Evolutionary conservation across 2,888 invertebrate genomes (phyloP).

Genomic region (Harpagoxenus sublaevis): DNA sequence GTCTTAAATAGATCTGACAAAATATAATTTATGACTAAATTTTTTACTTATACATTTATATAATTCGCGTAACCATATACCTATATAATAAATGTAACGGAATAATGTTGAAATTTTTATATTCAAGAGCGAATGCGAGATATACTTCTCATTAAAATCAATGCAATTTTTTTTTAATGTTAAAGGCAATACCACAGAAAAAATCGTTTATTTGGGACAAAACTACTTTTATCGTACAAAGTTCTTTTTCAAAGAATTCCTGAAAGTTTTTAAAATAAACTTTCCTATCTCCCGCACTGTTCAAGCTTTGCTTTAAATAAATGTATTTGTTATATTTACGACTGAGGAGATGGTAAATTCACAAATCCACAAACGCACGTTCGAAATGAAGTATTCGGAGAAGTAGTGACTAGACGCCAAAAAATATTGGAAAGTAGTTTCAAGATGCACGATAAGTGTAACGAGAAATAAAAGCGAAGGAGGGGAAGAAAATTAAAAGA

Average conservation of each 20-base stretch:
- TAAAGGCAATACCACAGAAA: background rate
- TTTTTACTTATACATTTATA: background rate
- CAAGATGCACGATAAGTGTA: background rate
- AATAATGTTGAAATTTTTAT: background rate
- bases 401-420: constrained; percentile 8
- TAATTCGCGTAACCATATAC: background rate
- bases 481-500: background rate
- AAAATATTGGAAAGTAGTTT: constrained; percentile 33
- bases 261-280: background rate
- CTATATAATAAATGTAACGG: background rate
- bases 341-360: background rate
- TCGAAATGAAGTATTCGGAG: background rate
- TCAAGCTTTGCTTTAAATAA: background rate
- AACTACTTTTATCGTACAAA: background rate
- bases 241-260: background rate
- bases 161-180: background rate
- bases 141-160: background rate
- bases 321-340: background rate
- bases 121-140: background rate
- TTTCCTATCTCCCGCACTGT: background rate
- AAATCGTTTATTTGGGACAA: background rate
- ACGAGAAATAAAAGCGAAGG: constrained; percentile 8
- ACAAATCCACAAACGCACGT: background rate
- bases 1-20: background rate
- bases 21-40: background rate